Evolutionary conservation across 2,113 vertebrate species (phyloP), one percentile per base, ranked within the genome.

Genomic region (Pycnonotus jocosus): DNA sequence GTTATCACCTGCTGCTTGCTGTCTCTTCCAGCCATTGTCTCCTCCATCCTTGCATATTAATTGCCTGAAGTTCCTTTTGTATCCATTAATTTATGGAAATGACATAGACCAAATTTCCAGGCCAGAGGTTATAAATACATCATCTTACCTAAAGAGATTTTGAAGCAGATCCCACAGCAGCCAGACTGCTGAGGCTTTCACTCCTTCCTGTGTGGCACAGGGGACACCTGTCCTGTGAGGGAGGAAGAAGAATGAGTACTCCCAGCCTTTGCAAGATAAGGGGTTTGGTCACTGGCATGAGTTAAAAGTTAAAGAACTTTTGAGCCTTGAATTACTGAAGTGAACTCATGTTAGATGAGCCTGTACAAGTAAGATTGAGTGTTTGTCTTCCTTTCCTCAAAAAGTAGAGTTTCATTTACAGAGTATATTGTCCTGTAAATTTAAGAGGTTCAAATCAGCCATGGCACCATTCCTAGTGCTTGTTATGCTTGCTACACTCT

Each of bases 171-270:
- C 30, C 27, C 20, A 5, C 15, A 47, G 71, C 40, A 72, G 20
- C 6, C 3, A 6, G 44, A 33, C 5, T 37, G 58, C 19, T 72
- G 40, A 80, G 35, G 15, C 2, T 72, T 89, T 71, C 3, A 0
- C 64, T 48, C 18, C 45, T 78, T 33, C 25, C 47, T 33, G 2
- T 28, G 60, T 74, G 31, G 48, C 44, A 61, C 1, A 3, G 12
- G 11, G 8, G 15, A 44, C 28, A 44, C 19, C 7, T 1, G 1
- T 0, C 2, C 14, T 57, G 15, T 23, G 40, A 60, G 19, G 12
- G 27, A 76, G 15, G 14, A 71, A 35, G 27, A 62, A 56, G 27
- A 68, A 62, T 15, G 22, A 86, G 30, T 47, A 3, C 2, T 57
- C 31, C 7, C 17, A 77, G 5, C 4, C 20, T 54, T 40, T 27